Base-by-base conservation (phyloP, 2,797 vertebrate genomes). In the Erethizon dorsatum region DNA sequence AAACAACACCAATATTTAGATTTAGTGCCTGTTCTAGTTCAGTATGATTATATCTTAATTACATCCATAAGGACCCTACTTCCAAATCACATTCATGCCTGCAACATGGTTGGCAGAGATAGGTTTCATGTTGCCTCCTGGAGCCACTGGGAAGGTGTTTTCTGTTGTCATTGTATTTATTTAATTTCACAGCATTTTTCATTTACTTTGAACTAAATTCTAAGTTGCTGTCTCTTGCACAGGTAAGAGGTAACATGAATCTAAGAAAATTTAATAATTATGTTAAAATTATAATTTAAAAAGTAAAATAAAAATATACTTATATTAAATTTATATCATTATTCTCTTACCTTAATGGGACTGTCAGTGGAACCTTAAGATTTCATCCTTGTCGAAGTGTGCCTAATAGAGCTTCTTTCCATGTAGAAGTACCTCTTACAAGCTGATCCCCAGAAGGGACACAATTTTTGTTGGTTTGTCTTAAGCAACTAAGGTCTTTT, bases 141-240 rank as follows among this genome's bases (percentile, higher is more conserved):
- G 59, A 18, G 14, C 24, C 14, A 88, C 9, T 67, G 17, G 9
- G 14, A 14, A 65, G 56, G 47, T 4, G 41, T 69, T 63, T 77
- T 52, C 65, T 84, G n/a, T 20, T 75, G 33, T 26, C 67, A 1
- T 50, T 22, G 0, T 31, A 83, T 89, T 85, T 73, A 82, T 73
- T 90, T 89, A n/a, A 71, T 79, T 67, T 75, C 6, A 83, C 47
- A 41, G 31, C 73, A 45, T 75, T 6, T 95, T 88, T 88, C 12
- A 85, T 8, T 88, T 33, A 59, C 41, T 84, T n/a, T 24, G 45
- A 77, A 24, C 59, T 92, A 78, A 85, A 88, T 95, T 93, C 28
- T 31, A 84, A 92, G 15, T 88, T 45, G 73, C 20, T 77, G 59
- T 0, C 1, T 65, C 26, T 47, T n/a, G 8, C 31, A 94, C 45